phyloP scores from a whole-genome alignment of 2,113 vertebrate species.

The Elanus axillaris region DNA sequence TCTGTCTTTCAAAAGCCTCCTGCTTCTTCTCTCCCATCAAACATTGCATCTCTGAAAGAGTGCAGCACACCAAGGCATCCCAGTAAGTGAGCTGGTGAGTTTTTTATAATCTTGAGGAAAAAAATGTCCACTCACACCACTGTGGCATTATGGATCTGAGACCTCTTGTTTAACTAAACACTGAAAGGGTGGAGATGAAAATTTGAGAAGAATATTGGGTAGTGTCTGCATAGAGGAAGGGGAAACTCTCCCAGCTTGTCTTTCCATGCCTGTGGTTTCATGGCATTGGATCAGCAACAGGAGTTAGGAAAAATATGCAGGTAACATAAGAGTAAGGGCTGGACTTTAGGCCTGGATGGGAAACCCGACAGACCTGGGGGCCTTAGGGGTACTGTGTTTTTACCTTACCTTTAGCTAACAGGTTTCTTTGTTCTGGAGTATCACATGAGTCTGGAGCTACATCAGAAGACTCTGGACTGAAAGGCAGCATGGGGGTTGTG shows the following conservation, averaged over 20 bases:
- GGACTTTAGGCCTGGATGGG: neutral
- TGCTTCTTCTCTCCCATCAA: too few relatives aligned
- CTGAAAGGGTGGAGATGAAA: neutral
- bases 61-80: neutral
- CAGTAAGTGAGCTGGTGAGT: neutral
- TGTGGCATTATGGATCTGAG: neutral
- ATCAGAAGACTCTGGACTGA: neutral
- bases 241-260: neutral
- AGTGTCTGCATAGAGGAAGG: neutral
- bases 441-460: neutral
- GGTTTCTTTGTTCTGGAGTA: neutral
- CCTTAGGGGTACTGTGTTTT: neutral
- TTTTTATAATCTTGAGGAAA: neutral
- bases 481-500: fast-evolving
- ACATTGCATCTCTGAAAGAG: neutral
- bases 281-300: neutral
- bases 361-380: neutral
- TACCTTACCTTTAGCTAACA: neutral
- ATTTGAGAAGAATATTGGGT: neutral
- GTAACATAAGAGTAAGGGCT: neutral
- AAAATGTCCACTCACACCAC: neutral
- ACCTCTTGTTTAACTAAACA: neutral
- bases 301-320: neutral
- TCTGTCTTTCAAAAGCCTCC: too few relatives aligned
- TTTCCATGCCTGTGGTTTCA: neutral